Evolutionary conservation across 2,797 vertebrate species (phyloP), one percentile per base, ranked within the genome.

Genomic region (Rallus crepitans): DNA sequence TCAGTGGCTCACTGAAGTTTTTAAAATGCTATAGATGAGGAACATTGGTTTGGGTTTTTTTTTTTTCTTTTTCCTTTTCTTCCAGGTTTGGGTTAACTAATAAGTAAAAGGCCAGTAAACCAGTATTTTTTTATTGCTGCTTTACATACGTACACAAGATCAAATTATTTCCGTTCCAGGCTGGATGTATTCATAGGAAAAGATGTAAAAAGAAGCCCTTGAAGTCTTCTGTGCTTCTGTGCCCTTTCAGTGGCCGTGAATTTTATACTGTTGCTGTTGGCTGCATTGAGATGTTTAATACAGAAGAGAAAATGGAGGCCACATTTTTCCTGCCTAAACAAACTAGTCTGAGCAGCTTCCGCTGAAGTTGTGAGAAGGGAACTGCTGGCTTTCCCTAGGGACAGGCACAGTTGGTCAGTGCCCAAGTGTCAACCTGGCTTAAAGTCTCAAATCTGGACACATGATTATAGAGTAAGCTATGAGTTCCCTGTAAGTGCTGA

Each of bases 231-330:
- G 65, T 3, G 4, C 28, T 82, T 73, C 56, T 79, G 17, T 82
- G 39, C 66, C 52, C 47, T 90, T 91, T 40, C 48, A 53, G 31
- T 70, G 25, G 23, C 56, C 0, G 1, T 88, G 42, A 90, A 70
- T 94, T 87, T 96, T 82, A 71, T 70, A 18, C 28, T 92, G 53
- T 80, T 94, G 68, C 57, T 92, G 42, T 84, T 96, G 86, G 89
- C 78, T 64, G 19, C 2, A 0, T 37, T 53, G 23, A 69, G 24
- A 8, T 73, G 24, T 80, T 80, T 82, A 79, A 82, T 63, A 24
- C 17, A 33, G 16, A 81, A 65, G n/a, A 63, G 39, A 90, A 94
- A 63, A 76, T 21, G 48, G 35, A 87, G 15, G 8, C 33, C 89
- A 31, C 15, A 57, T 35, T 79, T 92, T 65, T 94, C 28, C 15